Conservation (phyloP, 1,140 invertebrate genomes). For the Neuroterus valhalla region DNA sequence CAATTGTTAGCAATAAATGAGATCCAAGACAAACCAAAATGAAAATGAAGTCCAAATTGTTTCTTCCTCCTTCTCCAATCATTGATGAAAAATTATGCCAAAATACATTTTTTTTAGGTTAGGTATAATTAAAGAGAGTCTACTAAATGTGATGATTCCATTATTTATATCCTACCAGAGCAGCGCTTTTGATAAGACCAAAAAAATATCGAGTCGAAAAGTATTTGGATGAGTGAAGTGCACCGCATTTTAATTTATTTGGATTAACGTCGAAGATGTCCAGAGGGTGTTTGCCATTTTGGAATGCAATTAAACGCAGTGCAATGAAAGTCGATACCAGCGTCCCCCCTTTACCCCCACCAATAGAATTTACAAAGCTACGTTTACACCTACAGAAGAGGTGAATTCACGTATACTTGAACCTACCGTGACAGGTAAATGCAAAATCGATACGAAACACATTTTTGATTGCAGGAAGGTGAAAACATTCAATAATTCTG, state of each 20-base stretch:
- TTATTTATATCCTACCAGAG: no score
- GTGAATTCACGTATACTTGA: neutral
- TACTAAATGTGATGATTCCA: no score
- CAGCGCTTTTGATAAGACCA: no score
- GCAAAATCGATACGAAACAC: neutral
- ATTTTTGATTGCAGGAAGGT: neutral
- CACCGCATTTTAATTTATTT: slow-evolving; percentile 33
- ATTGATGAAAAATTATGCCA: no score
- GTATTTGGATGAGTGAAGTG: slow-evolving; percentile 8
- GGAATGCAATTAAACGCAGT: slow-evolving; percentile 74
- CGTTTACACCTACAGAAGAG: slow-evolving; percentile 20
- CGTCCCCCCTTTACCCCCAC: slow-evolving; percentile 39
- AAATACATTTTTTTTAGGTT: no score
- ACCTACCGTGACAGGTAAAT: neutral
- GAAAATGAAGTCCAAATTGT: no score
- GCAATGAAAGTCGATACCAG: slow-evolving; percentile 64
- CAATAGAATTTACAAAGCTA: slow-evolving; percentile 1
- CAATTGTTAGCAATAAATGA: no score
- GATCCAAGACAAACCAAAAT: no score
- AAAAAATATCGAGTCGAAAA: neutral
- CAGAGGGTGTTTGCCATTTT: slow-evolving; percentile 44
- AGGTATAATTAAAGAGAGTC: no score
- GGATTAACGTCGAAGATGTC: slow-evolving; percentile 36
- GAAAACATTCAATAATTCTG: no score
- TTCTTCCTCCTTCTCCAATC: no score